These are phyloP conservation scores for Dendropsophus ebraccatus DNA, from an alignment of 2,113 vertebrate species.

Conservation along the genomic window DNA sequence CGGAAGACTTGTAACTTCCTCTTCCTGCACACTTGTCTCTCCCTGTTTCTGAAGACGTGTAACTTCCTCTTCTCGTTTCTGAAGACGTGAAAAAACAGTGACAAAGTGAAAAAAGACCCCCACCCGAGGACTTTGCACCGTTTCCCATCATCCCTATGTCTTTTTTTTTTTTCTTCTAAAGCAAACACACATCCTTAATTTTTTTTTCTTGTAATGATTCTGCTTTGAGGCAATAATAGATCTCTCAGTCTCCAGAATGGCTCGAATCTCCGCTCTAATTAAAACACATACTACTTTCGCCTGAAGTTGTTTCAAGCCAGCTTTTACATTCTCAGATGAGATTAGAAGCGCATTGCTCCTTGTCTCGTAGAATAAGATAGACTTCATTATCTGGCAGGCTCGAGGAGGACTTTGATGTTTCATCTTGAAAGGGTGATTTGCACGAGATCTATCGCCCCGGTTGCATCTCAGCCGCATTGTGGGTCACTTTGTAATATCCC, in stretches of 20 bases:
- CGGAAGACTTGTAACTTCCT: too few species aligned
- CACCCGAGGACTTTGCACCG: too few species aligned
- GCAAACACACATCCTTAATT: slow-evolving; percentile 12
- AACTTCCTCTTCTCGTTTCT: too few species aligned
- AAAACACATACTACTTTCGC: slow-evolving; percentile 49
- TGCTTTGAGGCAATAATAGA: not conserved
- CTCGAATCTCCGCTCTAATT: slow-evolving; percentile 50
- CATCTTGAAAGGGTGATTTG: slow-evolving; percentile 59
- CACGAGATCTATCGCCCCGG: slow-evolving; percentile 41
- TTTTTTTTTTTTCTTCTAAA: not conserved
- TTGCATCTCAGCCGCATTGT: slow-evolving; percentile 20
- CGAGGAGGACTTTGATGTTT: slow-evolving; percentile 58
- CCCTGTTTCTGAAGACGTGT: too few species aligned
- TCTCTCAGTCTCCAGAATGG: slow-evolving; percentile 40
- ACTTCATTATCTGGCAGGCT: slow-evolving; percentile 61
- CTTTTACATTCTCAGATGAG: slow-evolving; percentile 50
- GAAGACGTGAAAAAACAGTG: too few species aligned
- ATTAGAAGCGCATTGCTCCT: slow-evolving; percentile 58
- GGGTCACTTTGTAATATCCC: slow-evolving; percentile 57
- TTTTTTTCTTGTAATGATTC: slow-evolving; percentile 17
- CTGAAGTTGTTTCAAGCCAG: slow-evolving; percentile 54
- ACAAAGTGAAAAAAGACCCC: too few species aligned
- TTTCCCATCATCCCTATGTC: not conserved
- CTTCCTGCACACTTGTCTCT: too few species aligned
- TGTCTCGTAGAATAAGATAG: slow-evolving; percentile 40